Evolutionary conservation across 2,888 invertebrate species (phyloP), one percentile per base, ranked within the genome.

Genomic region (Watsonalla cultraria): DNA sequence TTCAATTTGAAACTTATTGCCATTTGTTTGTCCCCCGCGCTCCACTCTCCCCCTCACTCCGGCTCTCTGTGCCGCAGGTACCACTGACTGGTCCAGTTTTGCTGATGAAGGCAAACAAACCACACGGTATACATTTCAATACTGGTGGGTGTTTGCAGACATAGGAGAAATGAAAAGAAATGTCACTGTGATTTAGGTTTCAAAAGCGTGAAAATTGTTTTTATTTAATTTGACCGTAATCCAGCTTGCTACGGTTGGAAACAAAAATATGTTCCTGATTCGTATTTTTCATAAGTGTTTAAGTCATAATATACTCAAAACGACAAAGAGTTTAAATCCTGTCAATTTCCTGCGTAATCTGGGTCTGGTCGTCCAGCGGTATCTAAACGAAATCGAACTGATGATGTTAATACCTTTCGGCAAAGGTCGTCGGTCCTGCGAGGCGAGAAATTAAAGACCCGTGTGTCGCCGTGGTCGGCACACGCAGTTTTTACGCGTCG

Each of bases 401-500:
- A 65, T 58, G 68, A 73, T 77, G 78, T 76, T 74, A 76, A 75
- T 75, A 77, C 64, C 66, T 65, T 65, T 61, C 57, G 54, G 57
- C 60, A 65, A 70, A 62, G 70, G 66, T 57, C 62, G 55, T 65
- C 61, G 62, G 65, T 68, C 61, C 75, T 78, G 57, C 74, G 75
- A 82, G 72, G 79, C 84, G 82, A 77, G 74, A 82, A 82, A 83
- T 82, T 78, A 78, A 76, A 77, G 80, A 76, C 65, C 64, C 68
- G 65, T 69, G 68, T 71, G 76, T 70, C 66, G 64, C 58, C 63
- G 65, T 64, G 66, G 62, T 70, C 69, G 64, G 60, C 73, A 61
- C 69, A 58, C 65, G 67, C 70, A 74, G 74, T 71, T 77, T 77
- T 74, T 66, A 72, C 78, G 73, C 75, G 60, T 70, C 71, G 61